Evolutionary conservation across 2,888 invertebrate genomes (phyloP).

Genomic region (Ophion slaviceki): DNA sequence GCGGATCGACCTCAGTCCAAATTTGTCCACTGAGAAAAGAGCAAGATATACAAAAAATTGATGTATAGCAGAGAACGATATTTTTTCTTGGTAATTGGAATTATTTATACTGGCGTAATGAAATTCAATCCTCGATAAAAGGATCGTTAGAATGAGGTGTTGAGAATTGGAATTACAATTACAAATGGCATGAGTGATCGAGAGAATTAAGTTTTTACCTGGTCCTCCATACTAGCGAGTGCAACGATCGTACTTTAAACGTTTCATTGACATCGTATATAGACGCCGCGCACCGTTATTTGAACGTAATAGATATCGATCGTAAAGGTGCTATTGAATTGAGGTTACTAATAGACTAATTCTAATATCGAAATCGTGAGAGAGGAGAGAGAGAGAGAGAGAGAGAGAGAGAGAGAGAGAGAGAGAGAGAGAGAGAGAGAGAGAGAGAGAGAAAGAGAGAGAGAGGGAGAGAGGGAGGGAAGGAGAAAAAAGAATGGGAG

Average conservation of each 20-base stretch:
- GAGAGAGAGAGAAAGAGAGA: not conserved
- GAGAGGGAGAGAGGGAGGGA: not conserved
- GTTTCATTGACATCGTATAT: slow-evolving; percentile 27
- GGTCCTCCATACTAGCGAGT: slow-evolving; percentile 5
- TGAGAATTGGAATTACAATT: not conserved
- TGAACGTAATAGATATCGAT: slow-evolving; percentile 30
- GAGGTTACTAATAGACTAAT: slow-evolving; percentile 16
- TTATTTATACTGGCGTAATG: not conserved
- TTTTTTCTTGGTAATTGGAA: not conserved
- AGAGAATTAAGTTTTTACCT: not conserved
- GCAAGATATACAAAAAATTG: not conserved
- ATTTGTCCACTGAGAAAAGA: not conserved
- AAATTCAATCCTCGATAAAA: not conserved
- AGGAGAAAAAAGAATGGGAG: no score
- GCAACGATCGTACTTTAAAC: slow-evolving; percentile 24
- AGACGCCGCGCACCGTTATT: slow-evolving; percentile 4
- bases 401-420: slow-evolving; percentile 1
- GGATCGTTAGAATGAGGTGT: not conserved
- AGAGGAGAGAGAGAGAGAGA: not conserved
- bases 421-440: no score
- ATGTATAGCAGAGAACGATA: not conserved
- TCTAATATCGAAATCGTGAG: slow-evolving; percentile 20
- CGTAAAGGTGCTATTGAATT: slow-evolving; percentile 27
- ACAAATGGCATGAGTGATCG: not conserved
- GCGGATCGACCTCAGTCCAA: not conserved